These are phyloP conservation scores for Dilophus febrilis DNA, from an alignment of 2,888 invertebrate genomes.

Conservation along the genomic window DNA sequence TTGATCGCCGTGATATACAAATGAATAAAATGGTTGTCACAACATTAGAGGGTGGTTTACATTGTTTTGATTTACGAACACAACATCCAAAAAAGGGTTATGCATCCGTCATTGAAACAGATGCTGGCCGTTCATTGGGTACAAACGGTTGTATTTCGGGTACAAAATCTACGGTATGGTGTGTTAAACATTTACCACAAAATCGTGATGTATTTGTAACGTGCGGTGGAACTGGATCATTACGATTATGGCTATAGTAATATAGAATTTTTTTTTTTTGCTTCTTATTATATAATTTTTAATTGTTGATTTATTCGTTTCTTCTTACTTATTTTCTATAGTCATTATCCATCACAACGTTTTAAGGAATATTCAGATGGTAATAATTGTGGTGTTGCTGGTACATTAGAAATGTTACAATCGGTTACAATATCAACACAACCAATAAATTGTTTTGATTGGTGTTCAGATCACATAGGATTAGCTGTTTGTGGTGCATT, in stretches of 20 bases:
- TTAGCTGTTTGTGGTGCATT: conserved; percentile 78
- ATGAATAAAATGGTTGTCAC: conserved; percentile 92
- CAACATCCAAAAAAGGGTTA: conserved; percentile 79
- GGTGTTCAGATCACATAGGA: conserved; percentile 82
- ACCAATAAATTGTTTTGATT: conserved; percentile 77
- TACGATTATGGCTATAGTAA: conserved; percentile 93
- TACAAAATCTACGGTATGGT: conserved; percentile 81
- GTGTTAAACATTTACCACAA: conserved; percentile 75
- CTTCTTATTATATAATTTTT: conserved; percentile 6
- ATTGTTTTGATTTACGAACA: conserved; percentile 76
- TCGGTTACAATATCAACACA: conserved; percentile 69
- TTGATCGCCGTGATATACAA: conserved; percentile 81
- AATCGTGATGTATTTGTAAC: conserved; percentile 86
- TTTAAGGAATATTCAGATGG: conserved; percentile 54
- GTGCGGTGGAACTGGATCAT: conserved; percentile 76
- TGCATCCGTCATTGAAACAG: conserved; percentile 38
- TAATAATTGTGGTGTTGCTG: conserved; percentile 54
- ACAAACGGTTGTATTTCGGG: conserved; percentile 30
- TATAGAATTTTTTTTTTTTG: conserved; percentile 17
- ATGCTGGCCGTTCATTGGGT: conserved; percentile 29
- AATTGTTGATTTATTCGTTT: no score
- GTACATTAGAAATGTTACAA: conserved; percentile 57
- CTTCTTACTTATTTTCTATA: conserved; percentile 21
- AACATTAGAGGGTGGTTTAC: conserved; percentile 78
- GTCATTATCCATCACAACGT: conserved; percentile 65